Evolutionary conservation across 2,888 invertebrate species (phyloP).

Genomic region (Caenorhabditis macrosperma): DNA sequence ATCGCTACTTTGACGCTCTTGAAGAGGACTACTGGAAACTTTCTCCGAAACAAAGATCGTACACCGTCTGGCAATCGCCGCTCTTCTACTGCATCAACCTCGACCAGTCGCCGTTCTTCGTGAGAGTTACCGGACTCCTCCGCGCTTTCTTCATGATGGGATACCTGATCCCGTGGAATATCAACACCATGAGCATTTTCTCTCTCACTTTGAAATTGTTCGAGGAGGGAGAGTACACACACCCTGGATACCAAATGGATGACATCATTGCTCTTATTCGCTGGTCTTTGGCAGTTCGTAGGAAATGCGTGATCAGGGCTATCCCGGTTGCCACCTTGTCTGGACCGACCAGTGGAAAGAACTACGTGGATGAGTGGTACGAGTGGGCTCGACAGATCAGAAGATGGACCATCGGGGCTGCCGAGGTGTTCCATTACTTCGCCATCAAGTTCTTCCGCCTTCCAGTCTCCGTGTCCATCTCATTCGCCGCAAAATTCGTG

Average conservation of each 20-base stretch:
- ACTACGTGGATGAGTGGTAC: slow-evolving; percentile 73
- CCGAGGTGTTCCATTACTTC: slow-evolving; percentile 78
- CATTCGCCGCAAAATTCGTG: slow-evolving; percentile 73
- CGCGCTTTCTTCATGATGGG: slow-evolving; percentile 78
- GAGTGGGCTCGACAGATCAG: slow-evolving; percentile 77
- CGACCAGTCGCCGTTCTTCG: slow-evolving; percentile 76
- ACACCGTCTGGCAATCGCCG: slow-evolving; percentile 77
- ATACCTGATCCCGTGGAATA: slow-evolving; percentile 76
- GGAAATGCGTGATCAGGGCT: slow-evolving; percentile 71
- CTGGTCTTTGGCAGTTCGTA: slow-evolving; percentile 74
- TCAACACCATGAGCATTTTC: slow-evolving; percentile 78
- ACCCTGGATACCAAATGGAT: slow-evolving; percentile 76
- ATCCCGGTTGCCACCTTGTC: slow-evolving; percentile 75
- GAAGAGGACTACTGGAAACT: slow-evolving; percentile 77
- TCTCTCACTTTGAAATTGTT: slow-evolving; percentile 72
- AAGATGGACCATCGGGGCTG: slow-evolving; percentile 78
- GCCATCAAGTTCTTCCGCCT: slow-evolving; percentile 74
- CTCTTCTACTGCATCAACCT: slow-evolving; percentile 77
- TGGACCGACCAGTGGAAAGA: slow-evolving; percentile 70
- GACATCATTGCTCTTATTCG: slow-evolving; percentile 76
- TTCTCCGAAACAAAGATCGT: slow-evolving; percentile 60
- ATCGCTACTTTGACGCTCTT: slow-evolving; percentile 75
- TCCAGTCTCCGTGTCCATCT: slow-evolving; percentile 68
- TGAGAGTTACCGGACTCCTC: slow-evolving; percentile 74
- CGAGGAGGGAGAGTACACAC: slow-evolving; percentile 74